Conservation (phyloP, 1,140 invertebrate species). For the Drosophila ambigua region DNA sequence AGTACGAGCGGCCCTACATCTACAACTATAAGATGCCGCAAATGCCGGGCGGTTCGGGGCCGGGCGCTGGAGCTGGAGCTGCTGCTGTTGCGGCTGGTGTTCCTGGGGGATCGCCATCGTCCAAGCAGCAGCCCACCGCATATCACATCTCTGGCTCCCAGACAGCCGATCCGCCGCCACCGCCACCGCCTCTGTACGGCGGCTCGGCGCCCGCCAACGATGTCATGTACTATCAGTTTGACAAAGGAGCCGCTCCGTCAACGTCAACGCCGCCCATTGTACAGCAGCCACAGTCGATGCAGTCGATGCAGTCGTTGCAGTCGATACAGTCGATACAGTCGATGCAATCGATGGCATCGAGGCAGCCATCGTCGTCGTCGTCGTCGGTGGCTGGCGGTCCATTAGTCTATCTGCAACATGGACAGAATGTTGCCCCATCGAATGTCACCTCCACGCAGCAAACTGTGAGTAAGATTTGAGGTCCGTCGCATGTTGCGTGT, state of each 20-base stretch:
- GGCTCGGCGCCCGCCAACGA: conserved; percentile 77
- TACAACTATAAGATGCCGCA: conserved; percentile 83
- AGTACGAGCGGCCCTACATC: conserved; percentile 78
- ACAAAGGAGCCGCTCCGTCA: conserved; percentile 66
- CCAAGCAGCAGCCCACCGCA: conserved; percentile 65
- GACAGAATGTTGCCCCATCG: conserved; percentile 67
- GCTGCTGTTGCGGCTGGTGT: conserved; percentile 7
- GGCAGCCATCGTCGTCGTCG: conserved; percentile 17
- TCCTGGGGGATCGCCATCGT: conserved; percentile 42
- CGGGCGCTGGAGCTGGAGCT: no score
- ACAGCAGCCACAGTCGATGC: conserved; percentile 70
- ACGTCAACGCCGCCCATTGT: conserved; percentile 64
- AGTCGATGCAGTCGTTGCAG: no score
- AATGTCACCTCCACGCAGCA: conserved; percentile 72
- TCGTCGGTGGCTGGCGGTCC: conserved; percentile 51
- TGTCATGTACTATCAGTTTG: conserved; percentile 83
- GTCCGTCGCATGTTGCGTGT: conserved; percentile 54
- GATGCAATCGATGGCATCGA: no score
- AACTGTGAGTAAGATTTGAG: conserved; percentile 79
- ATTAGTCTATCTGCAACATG: conserved; percentile 82
- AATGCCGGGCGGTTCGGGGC: conserved; percentile 53
- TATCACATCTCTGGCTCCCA: conserved; percentile 82
- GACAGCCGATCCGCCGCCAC: conserved; percentile 77
- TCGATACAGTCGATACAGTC: no score
- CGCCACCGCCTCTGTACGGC: conserved; percentile 66